phyloP scores from a whole-genome alignment of 2,113 vertebrate genomes.

The Gnathonemus echidnorhynchus region DNA sequence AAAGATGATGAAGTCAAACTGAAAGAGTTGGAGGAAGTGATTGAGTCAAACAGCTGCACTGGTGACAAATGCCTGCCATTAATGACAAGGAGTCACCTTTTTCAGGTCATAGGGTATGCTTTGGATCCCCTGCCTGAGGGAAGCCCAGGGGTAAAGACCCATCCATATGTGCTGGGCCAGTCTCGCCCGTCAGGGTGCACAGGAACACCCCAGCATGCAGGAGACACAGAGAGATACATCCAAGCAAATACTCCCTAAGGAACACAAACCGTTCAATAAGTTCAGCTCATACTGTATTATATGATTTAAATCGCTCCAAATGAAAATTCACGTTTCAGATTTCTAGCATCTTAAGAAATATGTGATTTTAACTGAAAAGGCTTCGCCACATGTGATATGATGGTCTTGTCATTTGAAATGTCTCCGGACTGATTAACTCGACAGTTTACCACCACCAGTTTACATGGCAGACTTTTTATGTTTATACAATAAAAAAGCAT shows the following conservation, averaged over 20 bases:
- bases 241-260: not conserved
- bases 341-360: not conserved
- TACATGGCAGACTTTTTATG: not conserved
- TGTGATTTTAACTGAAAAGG: not conserved
- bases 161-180: not conserved
- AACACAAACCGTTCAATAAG: conserved; percentile 7
- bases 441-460: not conserved
- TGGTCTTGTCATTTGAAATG: not conserved
- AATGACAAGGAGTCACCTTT: not conserved
- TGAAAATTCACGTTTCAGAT: not conserved
- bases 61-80: not conserved
- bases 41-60: not conserved
- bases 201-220: not conserved
- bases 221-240: not conserved
- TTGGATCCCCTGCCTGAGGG: not conserved
- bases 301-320: not conserved
- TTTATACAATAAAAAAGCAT: not conserved
- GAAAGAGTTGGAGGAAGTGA: not conserved
- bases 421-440: not conserved
- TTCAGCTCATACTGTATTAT: not conserved
- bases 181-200: not conserved
- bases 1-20: not conserved
- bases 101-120: not conserved
- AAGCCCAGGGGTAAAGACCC: not conserved
- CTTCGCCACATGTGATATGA: not conserved